Evolutionary conservation across 2,797 vertebrate species (phyloP), one percentile per base, ranked within the genome.

Genomic region (Austrolebias charrua): DNA sequence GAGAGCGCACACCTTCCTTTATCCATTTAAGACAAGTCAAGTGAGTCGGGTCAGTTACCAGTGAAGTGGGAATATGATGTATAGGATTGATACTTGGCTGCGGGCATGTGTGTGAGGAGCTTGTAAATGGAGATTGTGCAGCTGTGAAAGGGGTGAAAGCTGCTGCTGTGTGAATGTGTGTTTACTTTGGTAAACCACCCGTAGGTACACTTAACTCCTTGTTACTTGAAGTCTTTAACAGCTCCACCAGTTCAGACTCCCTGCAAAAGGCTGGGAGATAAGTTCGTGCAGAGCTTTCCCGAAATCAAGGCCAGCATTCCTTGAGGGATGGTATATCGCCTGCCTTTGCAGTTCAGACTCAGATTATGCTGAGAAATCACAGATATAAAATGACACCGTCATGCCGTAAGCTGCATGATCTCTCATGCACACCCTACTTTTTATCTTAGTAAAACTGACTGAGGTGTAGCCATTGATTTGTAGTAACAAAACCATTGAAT

Each of bases 61-160:
- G 64, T 52, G 53, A 75, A 78, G 81, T 83, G 84, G 82, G 80
- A 84, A 87, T 86, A 85, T 86, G 88, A 90, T 91, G 87, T 86
- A 83, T 87, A 82, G 83, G 84, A 80, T 90, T 87, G 88, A 85
- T 86, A 63, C 66, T 73, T 73, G 9, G 77, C 88, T 83, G 28
- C 55, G 40, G 85, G 91, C 83, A 61, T 57, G 42, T 69, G 47
- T 55, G 29, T 60, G 38, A 68, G 73, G 71, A 83, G 78, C 86
- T 81, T 81, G 81, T 80, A 65, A 80, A 83, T 81, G 79, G 86
- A 88, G 84, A 89, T 84, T 89, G 82, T 86, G 82, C 87, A 89
- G 83, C 89, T 90, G 87, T 86, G 81, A 86, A 76, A 57, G 71
- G 83, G 78, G 7, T 88, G 86, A 90, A 89, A 85, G 86, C 88